These are phyloP conservation scores for Ochotona curzoniae DNA, from an alignment of 2,113 vertebrate species.

Conservation along the genomic window DNA sequence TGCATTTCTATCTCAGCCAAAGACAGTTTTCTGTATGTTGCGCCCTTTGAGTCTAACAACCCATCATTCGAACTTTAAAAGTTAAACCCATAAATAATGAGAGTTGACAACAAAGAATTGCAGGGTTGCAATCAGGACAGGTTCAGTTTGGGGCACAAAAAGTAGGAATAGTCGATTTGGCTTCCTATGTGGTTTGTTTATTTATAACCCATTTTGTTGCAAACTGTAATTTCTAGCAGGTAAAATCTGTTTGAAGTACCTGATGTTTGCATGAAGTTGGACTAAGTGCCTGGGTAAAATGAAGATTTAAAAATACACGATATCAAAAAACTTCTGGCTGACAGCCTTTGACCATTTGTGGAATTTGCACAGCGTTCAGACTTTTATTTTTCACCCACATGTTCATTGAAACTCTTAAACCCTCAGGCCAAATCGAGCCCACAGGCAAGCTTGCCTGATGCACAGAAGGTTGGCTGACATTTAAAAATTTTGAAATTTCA, in stretches of 20 bases:
- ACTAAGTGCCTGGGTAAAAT: background rate
- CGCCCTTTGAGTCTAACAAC: background rate
- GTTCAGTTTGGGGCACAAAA: conserved; percentile 35
- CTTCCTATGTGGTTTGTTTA: conserved; percentile 50
- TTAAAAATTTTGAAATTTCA: background rate
- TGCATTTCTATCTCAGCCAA: background rate
- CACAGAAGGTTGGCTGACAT: background rate
- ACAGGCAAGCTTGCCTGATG: background rate
- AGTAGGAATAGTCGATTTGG: conserved; percentile 43
- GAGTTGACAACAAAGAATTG: background rate
- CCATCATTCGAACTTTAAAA: conserved; percentile 28
- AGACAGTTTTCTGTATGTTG: background rate
- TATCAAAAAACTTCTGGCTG: background rate
- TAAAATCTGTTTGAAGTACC: conserved; percentile 49
- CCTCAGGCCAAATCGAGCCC: background rate
- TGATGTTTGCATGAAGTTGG: conserved; percentile 6
- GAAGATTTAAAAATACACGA: conserved; percentile 21
- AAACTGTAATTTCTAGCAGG: conserved; percentile 58
- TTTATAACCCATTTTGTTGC: conserved; percentile 26
- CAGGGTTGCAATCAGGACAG: background rate
- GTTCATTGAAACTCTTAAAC: background rate
- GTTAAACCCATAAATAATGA: background rate
- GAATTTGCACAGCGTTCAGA: background rate
- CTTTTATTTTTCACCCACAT: background rate
- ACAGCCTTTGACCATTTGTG: background rate